These are phyloP conservation scores for Drosophila mojavensis DNA, from an alignment of 1,140 invertebrate genomes.

Conservation along the genomic window DNA sequence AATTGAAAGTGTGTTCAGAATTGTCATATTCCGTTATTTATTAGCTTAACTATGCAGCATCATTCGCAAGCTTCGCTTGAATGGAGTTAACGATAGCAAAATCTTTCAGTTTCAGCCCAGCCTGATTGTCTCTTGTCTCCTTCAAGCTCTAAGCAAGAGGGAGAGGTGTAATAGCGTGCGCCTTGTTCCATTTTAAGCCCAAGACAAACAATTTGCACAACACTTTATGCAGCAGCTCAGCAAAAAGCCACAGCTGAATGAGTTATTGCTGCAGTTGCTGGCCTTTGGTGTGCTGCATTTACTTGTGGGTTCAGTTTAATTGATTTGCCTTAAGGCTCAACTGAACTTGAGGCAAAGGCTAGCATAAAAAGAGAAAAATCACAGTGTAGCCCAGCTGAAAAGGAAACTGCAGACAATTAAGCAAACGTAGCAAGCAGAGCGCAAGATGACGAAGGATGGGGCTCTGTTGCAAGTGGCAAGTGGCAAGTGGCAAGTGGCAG, in stretches of 20 bases:
- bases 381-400: conserved; percentile 46
- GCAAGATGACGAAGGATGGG: not conserved
- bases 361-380: conserved; percentile 11
- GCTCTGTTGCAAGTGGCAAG: conserved; percentile 4
- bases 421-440: conserved; percentile 31
- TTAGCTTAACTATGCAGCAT: too few relatives aligned
- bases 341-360: conserved; percentile 22
- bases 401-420: conserved; percentile 78
- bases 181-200: not conserved
- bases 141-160: too few relatives aligned
- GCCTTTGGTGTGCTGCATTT: conserved; percentile 41
- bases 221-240: conserved; percentile 10
- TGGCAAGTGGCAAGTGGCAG: conserved; percentile 15
- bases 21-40: too few relatives aligned
- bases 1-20: too few relatives aligned
- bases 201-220: conserved; percentile 3
- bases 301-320: conserved; percentile 62
- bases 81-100: too few relatives aligned
- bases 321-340: conserved; percentile 68
- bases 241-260: conserved; percentile 18
- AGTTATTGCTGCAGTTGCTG: conserved; percentile 22
- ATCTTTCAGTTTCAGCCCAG: too few relatives aligned
- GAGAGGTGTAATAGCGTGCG: not conserved
- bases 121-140: too few relatives aligned
- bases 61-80: too few relatives aligned